Conservation (phyloP, 2,797 vertebrate species). For the Chelonia mydas region DNA sequence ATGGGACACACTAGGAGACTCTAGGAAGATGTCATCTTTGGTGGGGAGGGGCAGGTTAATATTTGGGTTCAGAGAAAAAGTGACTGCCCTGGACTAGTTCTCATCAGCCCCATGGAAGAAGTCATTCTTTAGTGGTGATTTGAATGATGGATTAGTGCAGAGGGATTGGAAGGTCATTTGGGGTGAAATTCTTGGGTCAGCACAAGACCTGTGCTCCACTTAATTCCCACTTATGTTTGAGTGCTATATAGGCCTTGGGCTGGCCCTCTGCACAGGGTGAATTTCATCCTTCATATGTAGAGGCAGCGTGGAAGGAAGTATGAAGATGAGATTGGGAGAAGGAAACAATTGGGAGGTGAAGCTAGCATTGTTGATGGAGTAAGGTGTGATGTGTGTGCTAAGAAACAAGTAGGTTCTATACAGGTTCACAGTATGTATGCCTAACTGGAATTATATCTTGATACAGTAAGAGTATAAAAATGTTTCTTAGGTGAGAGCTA, state of each 20-base stretch:
- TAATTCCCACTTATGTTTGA: not conserved
- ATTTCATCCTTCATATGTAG: not conserved
- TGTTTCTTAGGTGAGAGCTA: slow-evolving; percentile 7
- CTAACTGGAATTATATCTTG: slow-evolving; percentile 44
- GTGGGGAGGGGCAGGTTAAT: not conserved
- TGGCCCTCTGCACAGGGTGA: not conserved
- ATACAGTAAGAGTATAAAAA: slow-evolving; percentile 56
- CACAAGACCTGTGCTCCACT: not conserved
- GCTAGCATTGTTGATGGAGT: not conserved
- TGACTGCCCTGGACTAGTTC: fast-evolving
- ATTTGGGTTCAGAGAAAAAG: not conserved
- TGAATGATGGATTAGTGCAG: not conserved
- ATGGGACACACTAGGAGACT: no score
- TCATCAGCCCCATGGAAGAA: fast-evolving
- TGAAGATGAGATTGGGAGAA: not conserved
- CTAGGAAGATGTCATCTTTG: not conserved
- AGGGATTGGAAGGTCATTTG: fast-evolving
- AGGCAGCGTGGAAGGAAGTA: not conserved
- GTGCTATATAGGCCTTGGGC: no score
- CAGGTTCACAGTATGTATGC: slow-evolving; percentile 9
- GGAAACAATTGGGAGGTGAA: not conserved
- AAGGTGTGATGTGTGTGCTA: not conserved
- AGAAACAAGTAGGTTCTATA: slow-evolving; percentile 3
- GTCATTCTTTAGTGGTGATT: not conserved
- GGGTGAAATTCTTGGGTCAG: not conserved